Evolutionary conservation across 2,888 invertebrate genomes (phyloP).

Genomic region (Ochropacha duplaris): DNA sequence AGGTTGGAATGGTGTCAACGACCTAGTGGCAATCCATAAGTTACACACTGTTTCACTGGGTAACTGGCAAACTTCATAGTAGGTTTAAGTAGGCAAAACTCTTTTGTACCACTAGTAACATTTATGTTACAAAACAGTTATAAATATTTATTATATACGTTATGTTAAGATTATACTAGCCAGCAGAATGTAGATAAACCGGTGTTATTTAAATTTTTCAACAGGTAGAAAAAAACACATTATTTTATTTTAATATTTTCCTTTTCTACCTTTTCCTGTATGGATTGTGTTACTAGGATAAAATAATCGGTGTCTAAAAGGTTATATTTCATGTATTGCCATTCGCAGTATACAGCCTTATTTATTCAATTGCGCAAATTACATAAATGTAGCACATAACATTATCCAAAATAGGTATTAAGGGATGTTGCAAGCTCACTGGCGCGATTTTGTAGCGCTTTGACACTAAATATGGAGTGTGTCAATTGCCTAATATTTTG

Average conservation of each 20-base stretch:
- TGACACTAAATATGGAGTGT: not conserved
- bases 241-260: no score
- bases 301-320: no score
- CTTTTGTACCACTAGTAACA: conserved; percentile 23
- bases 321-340: not conserved
- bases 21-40: conserved; percentile 47
- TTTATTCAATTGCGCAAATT: not conserved
- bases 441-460: not conserved
- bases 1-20: conserved; percentile 54
- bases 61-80: conserved; percentile 28
- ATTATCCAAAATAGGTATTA: not conserved
- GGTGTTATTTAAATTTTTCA: conserved; percentile 1
- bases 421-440: not conserved
- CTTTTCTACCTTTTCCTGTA: no score
- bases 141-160: conserved; percentile 2
- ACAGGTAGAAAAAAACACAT: no score
- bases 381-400: not conserved
- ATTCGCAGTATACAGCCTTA: not conserved
- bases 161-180: not conserved
- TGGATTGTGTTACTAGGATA: no score
- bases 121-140: conserved; percentile 20
- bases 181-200: not conserved
- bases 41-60: conserved; percentile 49
- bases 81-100: conserved; percentile 25
- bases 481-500: not conserved